These are phyloP conservation scores for Choloepus hoffmanni DNA, from an alignment of 2,113 vertebrate species.

Conservation along the genomic window DNA sequence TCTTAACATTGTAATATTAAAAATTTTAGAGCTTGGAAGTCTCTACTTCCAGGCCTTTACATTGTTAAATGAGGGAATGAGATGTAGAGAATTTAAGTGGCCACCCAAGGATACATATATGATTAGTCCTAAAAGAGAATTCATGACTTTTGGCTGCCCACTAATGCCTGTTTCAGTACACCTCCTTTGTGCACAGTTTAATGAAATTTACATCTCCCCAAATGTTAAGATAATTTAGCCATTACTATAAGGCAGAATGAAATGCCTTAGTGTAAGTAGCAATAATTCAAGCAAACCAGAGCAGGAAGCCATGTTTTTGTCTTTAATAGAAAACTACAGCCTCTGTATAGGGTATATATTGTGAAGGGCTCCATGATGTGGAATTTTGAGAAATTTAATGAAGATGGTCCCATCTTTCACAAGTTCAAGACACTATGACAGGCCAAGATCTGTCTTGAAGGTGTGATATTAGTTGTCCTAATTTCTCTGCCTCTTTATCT, in stretches of 20 bases:
- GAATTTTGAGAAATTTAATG: not conserved
- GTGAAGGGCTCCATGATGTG: not conserved
- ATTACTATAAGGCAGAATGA: not conserved
- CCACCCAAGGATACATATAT: not conserved
- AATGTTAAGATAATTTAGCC: not conserved
- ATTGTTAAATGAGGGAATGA: conserved; percentile 27
- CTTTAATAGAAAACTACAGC: not conserved
- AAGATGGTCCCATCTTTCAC: not conserved
- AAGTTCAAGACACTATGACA: not conserved
- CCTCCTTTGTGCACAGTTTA: not conserved
- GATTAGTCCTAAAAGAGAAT: not conserved
- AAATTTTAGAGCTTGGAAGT: conserved; percentile 35
- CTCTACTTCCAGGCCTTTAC: not conserved
- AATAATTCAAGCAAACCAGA: not conserved
- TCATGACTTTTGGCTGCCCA: not conserved
- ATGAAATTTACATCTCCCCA: not conserved
- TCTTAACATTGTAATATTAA: conserved; percentile 28
- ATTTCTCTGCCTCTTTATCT: conserved; percentile 50
- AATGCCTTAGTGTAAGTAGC: not conserved
- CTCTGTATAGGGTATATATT: not conserved
- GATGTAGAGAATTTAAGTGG: not conserved
- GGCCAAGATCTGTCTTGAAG: not conserved
- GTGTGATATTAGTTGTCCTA: conserved; percentile 63
- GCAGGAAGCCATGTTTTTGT: not conserved
- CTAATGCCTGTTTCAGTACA: not conserved